Evolutionary conservation across 2,888 invertebrate genomes (phyloP).

Genomic region (Drosophila nigricruria): DNA sequence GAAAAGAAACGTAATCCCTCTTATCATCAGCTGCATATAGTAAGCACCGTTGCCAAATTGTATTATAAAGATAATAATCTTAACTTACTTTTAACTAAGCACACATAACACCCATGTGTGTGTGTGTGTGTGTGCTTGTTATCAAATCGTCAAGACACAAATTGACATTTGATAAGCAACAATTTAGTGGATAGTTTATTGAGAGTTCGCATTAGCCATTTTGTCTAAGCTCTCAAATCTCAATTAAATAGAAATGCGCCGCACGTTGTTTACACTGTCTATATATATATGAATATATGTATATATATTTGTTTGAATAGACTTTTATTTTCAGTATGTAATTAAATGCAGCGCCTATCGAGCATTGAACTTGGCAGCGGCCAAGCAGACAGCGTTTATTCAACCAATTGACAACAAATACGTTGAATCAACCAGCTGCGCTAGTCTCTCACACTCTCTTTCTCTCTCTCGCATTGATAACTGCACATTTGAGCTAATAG

Average conservation of each 20-base stretch:
- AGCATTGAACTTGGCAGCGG: slow-evolving; percentile 66
- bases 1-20: slow-evolving; percentile 3
- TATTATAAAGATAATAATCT: slow-evolving; percentile 32
- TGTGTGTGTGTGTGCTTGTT: slow-evolving; percentile 8
- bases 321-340: slow-evolving; percentile 8
- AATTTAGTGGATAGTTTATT: slow-evolving; percentile 18
- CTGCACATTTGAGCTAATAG: not conserved
- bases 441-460: not conserved
- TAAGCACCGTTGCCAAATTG: slow-evolving; percentile 19
- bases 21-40: slow-evolving; percentile 10
- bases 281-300: not conserved
- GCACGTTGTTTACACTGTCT: slow-evolving; percentile 15
- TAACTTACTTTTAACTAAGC: slow-evolving; percentile 14
- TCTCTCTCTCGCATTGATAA: slow-evolving; percentile 22
- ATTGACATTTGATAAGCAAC: slow-evolving; percentile 41
- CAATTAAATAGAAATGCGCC: slow-evolving; percentile 1
- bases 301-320: not conserved
- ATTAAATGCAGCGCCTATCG: slow-evolving; percentile 59
- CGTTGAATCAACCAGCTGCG: slow-evolving; percentile 16
- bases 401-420: slow-evolving; percentile 18
- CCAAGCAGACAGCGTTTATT: slow-evolving; percentile 15
- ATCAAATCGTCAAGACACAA: slow-evolving; percentile 22
- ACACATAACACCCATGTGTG: slow-evolving; percentile 1
- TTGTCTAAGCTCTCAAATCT: slow-evolving; percentile 7
- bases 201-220: slow-evolving; percentile 7